These are phyloP conservation scores for Maniola jurtina DNA, from an alignment of 1,140 invertebrate genomes.

Conservation along the genomic window DNA sequence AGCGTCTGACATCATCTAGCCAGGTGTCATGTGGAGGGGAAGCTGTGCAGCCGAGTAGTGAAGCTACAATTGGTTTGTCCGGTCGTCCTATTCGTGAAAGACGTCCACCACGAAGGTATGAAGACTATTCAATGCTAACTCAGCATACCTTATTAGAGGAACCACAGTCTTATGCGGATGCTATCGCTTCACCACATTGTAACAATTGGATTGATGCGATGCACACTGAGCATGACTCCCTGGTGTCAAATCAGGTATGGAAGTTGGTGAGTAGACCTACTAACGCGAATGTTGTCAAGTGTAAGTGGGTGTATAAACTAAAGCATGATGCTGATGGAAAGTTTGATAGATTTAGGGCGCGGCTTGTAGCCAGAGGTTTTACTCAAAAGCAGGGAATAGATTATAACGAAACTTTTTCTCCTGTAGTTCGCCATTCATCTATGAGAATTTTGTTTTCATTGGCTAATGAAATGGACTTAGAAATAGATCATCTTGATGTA, in stretches of 20 bases:
- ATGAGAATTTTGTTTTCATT: slow-evolving; percentile 26
- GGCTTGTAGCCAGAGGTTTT: slow-evolving; percentile 34
- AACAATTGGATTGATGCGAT: too few relatives aligned
- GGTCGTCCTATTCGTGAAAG: background rate
- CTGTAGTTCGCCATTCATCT: slow-evolving; percentile 30
- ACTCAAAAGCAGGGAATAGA: slow-evolving; percentile 32
- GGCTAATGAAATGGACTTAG: background rate
- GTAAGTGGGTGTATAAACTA: slow-evolving; percentile 40
- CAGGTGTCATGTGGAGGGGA: too few relatives aligned
- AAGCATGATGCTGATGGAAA: slow-evolving; percentile 28
- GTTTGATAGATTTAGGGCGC: slow-evolving; percentile 27
- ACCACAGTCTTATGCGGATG: background rate
- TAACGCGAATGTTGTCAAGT: slow-evolving; percentile 27
- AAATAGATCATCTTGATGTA: background rate
- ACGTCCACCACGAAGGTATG: slow-evolving; percentile 4
- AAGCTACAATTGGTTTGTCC: background rate
- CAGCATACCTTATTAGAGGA: slow-evolving; percentile 2
- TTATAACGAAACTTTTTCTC: slow-evolving; percentile 36
- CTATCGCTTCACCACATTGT: too few relatives aligned
- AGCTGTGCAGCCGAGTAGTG: too few relatives aligned
- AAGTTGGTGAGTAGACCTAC: background rate
- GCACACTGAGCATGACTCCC: too few relatives aligned
- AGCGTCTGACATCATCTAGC: too few relatives aligned
- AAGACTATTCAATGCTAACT: slow-evolving; percentile 1
- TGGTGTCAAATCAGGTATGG: background rate